Evolutionary conservation across 2,113 vertebrate species (phyloP).

Genomic region (Alaudala cheleensis): DNA sequence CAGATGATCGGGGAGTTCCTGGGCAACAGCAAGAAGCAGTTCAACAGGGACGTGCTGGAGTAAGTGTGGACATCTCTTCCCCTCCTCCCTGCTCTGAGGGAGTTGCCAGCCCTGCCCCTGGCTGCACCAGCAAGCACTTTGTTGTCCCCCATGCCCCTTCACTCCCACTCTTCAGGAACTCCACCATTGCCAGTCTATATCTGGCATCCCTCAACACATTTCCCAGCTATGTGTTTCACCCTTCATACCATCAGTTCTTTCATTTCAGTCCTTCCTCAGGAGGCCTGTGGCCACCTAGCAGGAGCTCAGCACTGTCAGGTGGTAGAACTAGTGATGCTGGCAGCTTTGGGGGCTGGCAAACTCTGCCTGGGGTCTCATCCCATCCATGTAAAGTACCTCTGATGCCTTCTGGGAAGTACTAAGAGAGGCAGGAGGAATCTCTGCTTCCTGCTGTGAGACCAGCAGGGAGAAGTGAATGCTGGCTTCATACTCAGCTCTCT

Average conservation of each 20-base stretch:
- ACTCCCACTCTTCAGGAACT: background rate
- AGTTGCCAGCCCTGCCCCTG: background rate
- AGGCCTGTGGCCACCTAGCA: background rate
- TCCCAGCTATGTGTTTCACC: background rate
- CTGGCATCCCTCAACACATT: background rate
- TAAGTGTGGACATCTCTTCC: slow-evolving; percentile 75
- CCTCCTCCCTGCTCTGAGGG: background rate
- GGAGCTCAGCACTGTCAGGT: background rate
- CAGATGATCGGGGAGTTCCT: slow-evolving; percentile 99
- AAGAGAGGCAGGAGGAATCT: background rate
- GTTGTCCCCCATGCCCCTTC: rapidly evolving
- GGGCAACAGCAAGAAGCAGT: slow-evolving; percentile 98
- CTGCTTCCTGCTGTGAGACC: background rate
- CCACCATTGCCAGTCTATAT: background rate
- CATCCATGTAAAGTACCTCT: background rate
- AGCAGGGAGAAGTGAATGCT: background rate
- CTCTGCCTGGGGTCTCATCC: background rate
- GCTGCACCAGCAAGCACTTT: background rate
- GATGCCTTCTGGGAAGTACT: background rate
- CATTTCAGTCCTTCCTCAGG: background rate
- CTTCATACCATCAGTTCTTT: background rate
- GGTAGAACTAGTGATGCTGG: background rate
- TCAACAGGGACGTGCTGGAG: slow-evolving; percentile 97
- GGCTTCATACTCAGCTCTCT: background rate
- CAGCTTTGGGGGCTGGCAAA: background rate